Evolutionary conservation across 2,888 invertebrate genomes (phyloP).

Genomic region (Dryococelus australis): DNA sequence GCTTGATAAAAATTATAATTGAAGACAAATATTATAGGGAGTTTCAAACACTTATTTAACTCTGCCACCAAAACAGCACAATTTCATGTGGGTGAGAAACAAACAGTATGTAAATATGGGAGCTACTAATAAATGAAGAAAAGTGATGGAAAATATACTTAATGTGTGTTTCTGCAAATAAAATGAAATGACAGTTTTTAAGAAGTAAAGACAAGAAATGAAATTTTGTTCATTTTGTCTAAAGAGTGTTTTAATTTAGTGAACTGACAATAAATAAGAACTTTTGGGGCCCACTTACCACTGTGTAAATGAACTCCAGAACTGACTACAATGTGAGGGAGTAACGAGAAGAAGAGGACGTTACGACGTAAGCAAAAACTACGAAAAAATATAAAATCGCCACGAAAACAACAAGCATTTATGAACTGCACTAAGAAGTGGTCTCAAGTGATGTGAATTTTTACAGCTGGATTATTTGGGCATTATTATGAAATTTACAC

Average conservation of each 20-base stretch:
- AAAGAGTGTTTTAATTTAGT: constrained; percentile 29
- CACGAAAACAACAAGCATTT: constrained; percentile 26
- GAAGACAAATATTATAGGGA: too few relatives aligned
- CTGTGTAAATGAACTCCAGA: constrained; percentile 98
- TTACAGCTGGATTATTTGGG: background rate
- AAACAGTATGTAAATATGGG: too few relatives aligned
- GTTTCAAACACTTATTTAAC: too few relatives aligned
- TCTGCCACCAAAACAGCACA: background rate
- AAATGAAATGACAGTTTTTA: constrained; percentile 1
- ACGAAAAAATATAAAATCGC: constrained; percentile 37
- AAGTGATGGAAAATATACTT: background rate
- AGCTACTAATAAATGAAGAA: background rate
- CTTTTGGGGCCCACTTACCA: constrained; percentile 78
- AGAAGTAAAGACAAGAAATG: constrained; percentile 28
- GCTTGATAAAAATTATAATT: too few relatives aligned
- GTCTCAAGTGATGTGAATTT: background rate
- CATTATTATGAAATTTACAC: background rate
- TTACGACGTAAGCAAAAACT: constrained; percentile 58
- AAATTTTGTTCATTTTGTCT: constrained; percentile 34
- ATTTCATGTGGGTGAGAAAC: too few relatives aligned
- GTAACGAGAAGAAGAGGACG: constrained; percentile 72
- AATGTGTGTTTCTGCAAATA: background rate
- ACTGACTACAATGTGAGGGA: constrained; percentile 80
- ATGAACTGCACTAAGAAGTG: background rate
- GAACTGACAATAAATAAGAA: constrained; percentile 50